Evolutionary conservation across 2,888 invertebrate genomes (phyloP), one percentile per base, ranked within the genome.

Genomic region (Augiades crinisus): DNA sequence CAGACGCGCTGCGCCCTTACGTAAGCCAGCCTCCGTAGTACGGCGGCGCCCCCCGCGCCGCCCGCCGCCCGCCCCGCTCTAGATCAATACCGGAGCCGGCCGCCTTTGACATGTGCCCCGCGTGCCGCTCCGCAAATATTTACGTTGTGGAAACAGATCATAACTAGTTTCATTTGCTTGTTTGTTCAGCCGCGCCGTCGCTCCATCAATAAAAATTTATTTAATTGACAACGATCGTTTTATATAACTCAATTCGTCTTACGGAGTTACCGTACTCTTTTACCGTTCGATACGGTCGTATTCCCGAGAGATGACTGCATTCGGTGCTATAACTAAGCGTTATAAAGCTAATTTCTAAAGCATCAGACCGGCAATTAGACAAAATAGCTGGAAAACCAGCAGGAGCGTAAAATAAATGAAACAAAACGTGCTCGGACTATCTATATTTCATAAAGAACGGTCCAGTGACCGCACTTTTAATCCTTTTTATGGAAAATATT

Each of bases 31-130:
- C 74, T 74, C 75, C 70, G 70, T 70, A 69, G 67, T 72, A 67
- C 69, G 68, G 61, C 57, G 59, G 64, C 61, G 61, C 67, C 64
- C 61, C 54, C 61, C 62, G 43, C 59, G 56, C 54, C 57, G 33
- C 41, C 24, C 56, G 52, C 49, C 47, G 47, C 51, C 54, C 54
- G 17, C 63, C 72, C 73, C 77, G 65, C 80, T 73, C 78, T 82
- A 86, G 87, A 88, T 89, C 88, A 88, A 89, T 89, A 89, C 86
- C 80, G 76, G 72, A 78, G 82, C 80, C 81, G 80, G 81, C 79
- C 84, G 84, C 87, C 85, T 87, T 87, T 87, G 88, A 87, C 88
- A 87, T 86, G 86, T 86, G 86, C 83, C 81, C 79, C 75, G 76
- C 81, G 75, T 78, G 78, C 78, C 78, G 70, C 78, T 78, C 80